phyloP scores from a whole-genome alignment of 2,888 invertebrate species.

The Teinopalpus imperialis region DNA sequence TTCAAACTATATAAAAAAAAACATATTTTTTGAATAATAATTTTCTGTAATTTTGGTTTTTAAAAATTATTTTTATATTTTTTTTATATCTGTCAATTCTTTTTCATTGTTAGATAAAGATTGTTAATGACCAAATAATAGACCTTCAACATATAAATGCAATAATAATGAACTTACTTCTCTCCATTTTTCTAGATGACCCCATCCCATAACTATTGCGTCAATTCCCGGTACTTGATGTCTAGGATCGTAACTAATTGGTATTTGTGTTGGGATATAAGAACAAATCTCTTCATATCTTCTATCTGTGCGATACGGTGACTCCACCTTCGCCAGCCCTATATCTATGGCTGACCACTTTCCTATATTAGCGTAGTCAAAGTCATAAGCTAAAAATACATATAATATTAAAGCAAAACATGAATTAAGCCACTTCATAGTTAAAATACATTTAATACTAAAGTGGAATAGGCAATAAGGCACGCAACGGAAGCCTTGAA shows the following conservation, averaged over 20 bases:
- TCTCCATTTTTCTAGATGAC: conserved; percentile 37
- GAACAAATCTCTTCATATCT: conserved; percentile 33
- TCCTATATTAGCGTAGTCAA: conserved; percentile 38
- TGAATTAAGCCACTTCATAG: neutral
- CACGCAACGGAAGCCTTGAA: too few relatives aligned
- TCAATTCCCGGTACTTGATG: conserved; percentile 35
- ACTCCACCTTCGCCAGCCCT: conserved; percentile 48
- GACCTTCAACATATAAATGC: too few relatives aligned
- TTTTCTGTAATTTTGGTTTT: too few relatives aligned
- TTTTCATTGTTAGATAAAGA: too few relatives aligned
- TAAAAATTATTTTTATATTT: too few relatives aligned
- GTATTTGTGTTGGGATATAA: conserved; percentile 37
- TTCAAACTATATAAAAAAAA: too few relatives aligned
- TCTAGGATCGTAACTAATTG: conserved; percentile 39
- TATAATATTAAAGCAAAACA: neutral
- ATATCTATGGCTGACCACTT: conserved; percentile 52
- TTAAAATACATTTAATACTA: too few relatives aligned
- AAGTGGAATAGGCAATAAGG: too few relatives aligned
- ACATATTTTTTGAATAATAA: too few relatives aligned
- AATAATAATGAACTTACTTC: conserved; percentile 31
- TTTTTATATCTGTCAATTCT: too few relatives aligned
- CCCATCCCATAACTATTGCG: conserved; percentile 44
- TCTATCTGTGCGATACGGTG: conserved; percentile 35
- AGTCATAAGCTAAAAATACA: conserved; percentile 41
- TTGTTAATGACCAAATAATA: too few relatives aligned